Base-by-base conservation (phyloP, 2,888 invertebrate genomes). In the Polydrusus pterygomalis region DNA sequence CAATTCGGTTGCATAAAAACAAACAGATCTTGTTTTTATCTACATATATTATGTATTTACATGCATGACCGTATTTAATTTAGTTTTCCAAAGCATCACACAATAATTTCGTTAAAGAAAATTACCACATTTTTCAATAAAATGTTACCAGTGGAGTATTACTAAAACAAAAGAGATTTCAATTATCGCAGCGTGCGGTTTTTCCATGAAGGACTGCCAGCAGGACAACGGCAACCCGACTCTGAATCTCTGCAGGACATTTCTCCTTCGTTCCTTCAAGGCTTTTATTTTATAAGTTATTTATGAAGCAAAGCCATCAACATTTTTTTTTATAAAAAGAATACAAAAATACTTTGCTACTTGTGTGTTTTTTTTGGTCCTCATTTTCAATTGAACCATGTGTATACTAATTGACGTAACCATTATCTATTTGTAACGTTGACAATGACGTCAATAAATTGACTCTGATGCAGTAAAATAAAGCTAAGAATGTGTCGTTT, bases 141-240 rank as follows among this genome's bases (percentile, higher is more conserved):
- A 51, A 7, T 11, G 20, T 51, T 56, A 56, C 56, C 56, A 56
- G n/a, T 25, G n/a, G 30, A 56, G 56, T 30, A 56, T 30, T 56
- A 56, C 72, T 73, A 40, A 67, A 73, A 67, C 74, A 74, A 74
- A 74, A 47, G 54, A 68, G 68, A 74, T 68, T 68, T 74, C 74
- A 63, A 74, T 74, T 74, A 74, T 74, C 74, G 34, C 74, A 69
- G 69, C 74, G 45, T 47, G 72, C 6, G 47, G 20, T 49, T 43
- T 65, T 47, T 34, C 72, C 58, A 54, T 65, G 72, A 67, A 72
- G 72, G 72, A 64, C 72, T 70, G 64, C 56, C 72, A 72, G 72
- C 72, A 60, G 72, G 72, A 60, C 58, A 25, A 49, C 56, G 17
- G 58, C 18, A 47, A 67, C 67, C 51, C 71, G 64, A 71, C 71